phyloP scores from a whole-genome alignment of 2,888 invertebrate species.

The Hirtodrosophila alboralis region DNA sequence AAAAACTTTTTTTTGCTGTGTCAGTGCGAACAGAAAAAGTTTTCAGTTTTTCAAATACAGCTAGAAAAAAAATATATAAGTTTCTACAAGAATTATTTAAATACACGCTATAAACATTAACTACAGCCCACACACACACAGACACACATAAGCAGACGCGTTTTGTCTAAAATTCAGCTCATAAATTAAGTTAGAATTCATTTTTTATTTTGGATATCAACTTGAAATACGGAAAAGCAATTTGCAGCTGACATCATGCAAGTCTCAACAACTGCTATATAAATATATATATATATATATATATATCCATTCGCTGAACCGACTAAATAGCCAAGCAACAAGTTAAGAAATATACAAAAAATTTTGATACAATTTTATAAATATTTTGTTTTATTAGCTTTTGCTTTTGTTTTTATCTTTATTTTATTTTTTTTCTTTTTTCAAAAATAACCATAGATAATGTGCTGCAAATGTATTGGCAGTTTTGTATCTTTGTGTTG shows the following conservation, averaged over 20 bases:
- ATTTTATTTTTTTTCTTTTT: too few species aligned
- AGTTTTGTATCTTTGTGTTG: conserved; percentile 10
- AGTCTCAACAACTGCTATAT: conserved; percentile 7
- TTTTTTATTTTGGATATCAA: conserved; percentile 49
- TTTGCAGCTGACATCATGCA: conserved; percentile 74
- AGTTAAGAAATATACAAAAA: conserved; percentile 30
- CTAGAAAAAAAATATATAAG: conserved; percentile 1
- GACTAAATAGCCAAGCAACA: conserved; percentile 31
- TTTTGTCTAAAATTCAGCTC: conserved; percentile 41
- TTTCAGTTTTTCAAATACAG: conserved; percentile 34
- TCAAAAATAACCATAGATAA: conserved; percentile 42
- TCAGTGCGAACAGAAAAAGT: conserved; percentile 44
- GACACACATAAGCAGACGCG: conserved; percentile 6
- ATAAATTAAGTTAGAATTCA: conserved; percentile 66
- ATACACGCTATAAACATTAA: conserved; percentile 62
- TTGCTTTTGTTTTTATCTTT: conserved; percentile 40
- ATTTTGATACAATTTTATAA: conserved; percentile 34
- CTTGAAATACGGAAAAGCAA: conserved; percentile 73
- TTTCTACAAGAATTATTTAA: conserved; percentile 60
- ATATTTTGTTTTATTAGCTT: conserved; percentile 30
- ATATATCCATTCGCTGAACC: conserved; percentile 6
- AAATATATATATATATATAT: conserved; percentile 2
- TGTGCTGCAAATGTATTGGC: conserved; percentile 36
- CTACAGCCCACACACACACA: conserved; percentile 42
- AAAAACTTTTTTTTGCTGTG: conserved; percentile 52